Evolutionary conservation across 2,113 vertebrate species (phyloP), one percentile per base, ranked within the genome.

Genomic region (Callocephalon fimbriatum): DNA sequence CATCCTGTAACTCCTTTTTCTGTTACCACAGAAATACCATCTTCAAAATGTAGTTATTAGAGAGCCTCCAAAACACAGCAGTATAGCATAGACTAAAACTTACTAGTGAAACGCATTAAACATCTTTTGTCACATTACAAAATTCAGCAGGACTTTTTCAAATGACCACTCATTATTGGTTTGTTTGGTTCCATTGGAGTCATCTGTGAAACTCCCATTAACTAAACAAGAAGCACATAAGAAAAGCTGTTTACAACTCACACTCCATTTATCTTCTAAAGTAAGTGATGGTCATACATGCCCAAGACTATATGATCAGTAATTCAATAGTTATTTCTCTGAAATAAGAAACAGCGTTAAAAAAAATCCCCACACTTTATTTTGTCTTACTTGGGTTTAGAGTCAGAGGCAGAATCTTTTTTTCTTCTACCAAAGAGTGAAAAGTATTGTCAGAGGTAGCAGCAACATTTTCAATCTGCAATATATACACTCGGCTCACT

Each of bases 301-400:
- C 16, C 38, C 27, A 59, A 31, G 45, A 37, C 71, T 22, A 19
- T 40, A 38, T 23, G 21, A 48, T 40, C n/a, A 66, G 21, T 61
- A 53, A 25, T n/a, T 83, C 22, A 47, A 61, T n/a, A 62, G 58
- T 19, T 15, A 91, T 75, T 85, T 59, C 25, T 83, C 58, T 48
- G n/a, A 89, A 84, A 42, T 15, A 47, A 71, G 45, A 26, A 75
- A 61, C 10, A 12, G 9, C 26, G 12, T 47, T 45, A 6, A 23
- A 61, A 72, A 65, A 18, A 0, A 0, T 0, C 1, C 5, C 3
- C 16, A 27, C 4, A 8, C 0, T 54, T 76, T 17, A 56, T 9
- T 53, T 19, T 38, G 9, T 61, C n/a, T 91, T 71, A 31, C 20
- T 44, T 25, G 12, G 25, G 22, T 59, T 88, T 71, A 59, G 15